Conservation (phyloP, 2,888 invertebrate genomes). For the Nephrotoma appendiculata region DNA sequence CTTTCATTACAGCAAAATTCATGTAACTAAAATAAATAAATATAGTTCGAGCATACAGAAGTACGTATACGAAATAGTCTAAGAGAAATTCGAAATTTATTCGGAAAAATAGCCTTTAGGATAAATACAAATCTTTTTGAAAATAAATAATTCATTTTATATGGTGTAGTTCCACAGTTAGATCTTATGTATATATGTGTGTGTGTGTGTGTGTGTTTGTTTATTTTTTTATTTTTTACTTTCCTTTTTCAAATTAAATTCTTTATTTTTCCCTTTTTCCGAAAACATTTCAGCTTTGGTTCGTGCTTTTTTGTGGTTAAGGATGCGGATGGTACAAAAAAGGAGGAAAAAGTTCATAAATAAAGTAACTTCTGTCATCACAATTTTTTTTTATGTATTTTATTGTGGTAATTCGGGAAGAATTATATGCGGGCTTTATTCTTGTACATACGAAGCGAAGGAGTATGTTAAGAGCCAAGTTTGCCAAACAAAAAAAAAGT, state of each 20-base stretch:
- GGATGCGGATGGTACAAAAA: neutral
- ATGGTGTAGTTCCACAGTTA: neutral
- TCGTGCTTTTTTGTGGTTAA: neutral
- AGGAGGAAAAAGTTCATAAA: neutral
- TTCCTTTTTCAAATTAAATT: neutral
- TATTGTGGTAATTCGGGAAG: neutral
- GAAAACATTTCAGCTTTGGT: neutral
- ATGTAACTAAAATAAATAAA: neutral
- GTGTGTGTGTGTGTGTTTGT: neutral
- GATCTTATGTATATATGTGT: neutral
- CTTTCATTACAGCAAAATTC: neutral
- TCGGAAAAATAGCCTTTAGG: neutral
- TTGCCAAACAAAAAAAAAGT: neutral
- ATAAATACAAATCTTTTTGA: neutral
- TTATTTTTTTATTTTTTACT: neutral
- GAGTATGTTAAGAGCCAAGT: neutral
- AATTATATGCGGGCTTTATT: neutral
- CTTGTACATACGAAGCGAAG: neutral
- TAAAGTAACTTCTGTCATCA: neutral
- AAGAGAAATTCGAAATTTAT: neutral
- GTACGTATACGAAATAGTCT: neutral
- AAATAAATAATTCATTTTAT: neutral
- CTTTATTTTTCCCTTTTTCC: neutral
- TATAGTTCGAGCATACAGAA: neutral
- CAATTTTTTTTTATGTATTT: neutral